Evolutionary conservation across 2,113 vertebrate genomes (phyloP).

Genomic region (Calonectris borealis): DNA sequence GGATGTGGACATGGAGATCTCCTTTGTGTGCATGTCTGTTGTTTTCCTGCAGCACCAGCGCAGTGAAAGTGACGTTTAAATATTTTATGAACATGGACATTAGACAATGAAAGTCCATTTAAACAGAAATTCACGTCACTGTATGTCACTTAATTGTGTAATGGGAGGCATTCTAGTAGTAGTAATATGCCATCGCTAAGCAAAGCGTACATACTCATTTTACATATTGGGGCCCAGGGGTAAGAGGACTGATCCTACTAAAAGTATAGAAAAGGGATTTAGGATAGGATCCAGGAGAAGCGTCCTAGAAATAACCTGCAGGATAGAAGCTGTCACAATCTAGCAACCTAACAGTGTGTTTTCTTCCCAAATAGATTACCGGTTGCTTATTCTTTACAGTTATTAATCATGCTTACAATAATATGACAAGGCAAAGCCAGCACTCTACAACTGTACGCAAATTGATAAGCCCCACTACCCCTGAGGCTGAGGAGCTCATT

Average conservation of each 20-base stretch:
- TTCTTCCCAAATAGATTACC: neutral
- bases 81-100: neutral
- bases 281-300: neutral
- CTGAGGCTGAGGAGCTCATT: neutral
- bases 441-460: neutral
- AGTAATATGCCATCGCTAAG: neutral
- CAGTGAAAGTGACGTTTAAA: neutral
- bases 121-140: neutral
- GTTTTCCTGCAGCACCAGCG: neutral
- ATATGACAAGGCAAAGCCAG: neutral
- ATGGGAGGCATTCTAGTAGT: neutral
- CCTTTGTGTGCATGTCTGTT: fast-evolving
- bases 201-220: fast-evolving
- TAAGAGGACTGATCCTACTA: neutral
- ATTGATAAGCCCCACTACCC: neutral
- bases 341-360: neutral
- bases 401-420: neutral
- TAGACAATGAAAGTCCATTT: neutral
- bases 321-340: neutral
- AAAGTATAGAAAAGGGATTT: fast-evolving
- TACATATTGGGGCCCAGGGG: neutral
- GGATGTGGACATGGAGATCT: neutral
- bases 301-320: neutral
- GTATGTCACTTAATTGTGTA: neutral
- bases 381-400: neutral